Evolutionary conservation across 2,888 invertebrate genomes (phyloP), one percentile per base, ranked within the genome.

Genomic region (Drosophila prostipennis): DNA sequence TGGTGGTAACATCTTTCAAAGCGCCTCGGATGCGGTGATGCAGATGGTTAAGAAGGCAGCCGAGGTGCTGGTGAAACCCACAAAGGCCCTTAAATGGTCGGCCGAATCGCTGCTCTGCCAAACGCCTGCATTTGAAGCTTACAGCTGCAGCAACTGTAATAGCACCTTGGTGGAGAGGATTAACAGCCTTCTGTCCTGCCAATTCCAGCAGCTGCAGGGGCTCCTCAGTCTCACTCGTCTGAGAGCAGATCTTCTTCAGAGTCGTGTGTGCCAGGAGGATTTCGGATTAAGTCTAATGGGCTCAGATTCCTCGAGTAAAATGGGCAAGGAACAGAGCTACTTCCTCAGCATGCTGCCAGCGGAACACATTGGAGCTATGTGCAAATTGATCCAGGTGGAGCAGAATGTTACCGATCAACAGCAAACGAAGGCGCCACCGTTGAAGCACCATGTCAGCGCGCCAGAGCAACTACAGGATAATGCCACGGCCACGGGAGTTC

Each of bases 31-130:
- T 90, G 98, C 97, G 0, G 98, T 98, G 45, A 94, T 98, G 90
- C 96, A 96, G 49, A 96, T 98, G 77, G 96, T 98, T 59, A 97
- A 97, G 90, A 97, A 97, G 92, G 98, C 97, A 1, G 97, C 97
- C 7, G 95, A 96, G 92, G 97, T 95, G 39, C 93, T 98, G 78
- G 96, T 95, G 2, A 96, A 96, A 89, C 94, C 95, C 11, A 71
- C 83, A 0, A 89, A 94, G 8, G 75, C 82, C 6, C 73, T 74
- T 0, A 70, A 76, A 1, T 78, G 74, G 60, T 61, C 80, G 1
- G 69, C 60, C 5, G 80, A 80, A 29, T 72, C 81, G 0, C 39
- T 77, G 46, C 76, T 79, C 3, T 97, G 97, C 91, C 94, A 94
- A 77, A 96, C 96, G 49, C 96, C 96, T 55, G 94, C 95, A 91